phyloP scores from a whole-genome alignment of 1,140 invertebrate species.

The Apis mellifera region DNA sequence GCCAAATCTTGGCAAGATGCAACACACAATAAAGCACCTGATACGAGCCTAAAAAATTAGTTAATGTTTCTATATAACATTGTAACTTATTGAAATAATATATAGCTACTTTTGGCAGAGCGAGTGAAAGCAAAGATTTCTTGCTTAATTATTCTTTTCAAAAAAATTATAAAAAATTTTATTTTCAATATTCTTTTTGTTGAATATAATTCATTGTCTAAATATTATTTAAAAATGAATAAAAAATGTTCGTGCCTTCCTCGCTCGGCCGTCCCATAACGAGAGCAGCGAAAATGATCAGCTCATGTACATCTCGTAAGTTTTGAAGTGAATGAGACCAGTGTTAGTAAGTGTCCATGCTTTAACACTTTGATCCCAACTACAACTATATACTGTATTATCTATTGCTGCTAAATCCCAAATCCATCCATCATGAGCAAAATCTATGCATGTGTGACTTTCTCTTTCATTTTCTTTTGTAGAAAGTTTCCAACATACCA shows the following conservation, averaged over 20 bases:
- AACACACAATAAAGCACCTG: conserved; percentile 70
- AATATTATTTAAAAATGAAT: conserved; percentile 13
- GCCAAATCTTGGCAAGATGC: conserved; percentile 66
- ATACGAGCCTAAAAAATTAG: conserved; percentile 57
- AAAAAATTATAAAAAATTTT: not conserved
- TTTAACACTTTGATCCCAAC: conserved; percentile 75
- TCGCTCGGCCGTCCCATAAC: conserved; percentile 38
- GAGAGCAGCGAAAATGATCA: conserved; percentile 34
- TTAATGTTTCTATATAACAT: conserved; percentile 11
- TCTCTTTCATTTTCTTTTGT: conserved; percentile 44
- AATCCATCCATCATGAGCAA: conserved; percentile 78
- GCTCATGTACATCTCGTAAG: conserved; percentile 68
- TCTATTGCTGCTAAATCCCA: conserved; percentile 74
- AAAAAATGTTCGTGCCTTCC: conserved; percentile 33
- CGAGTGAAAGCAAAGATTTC: conserved; percentile 35
- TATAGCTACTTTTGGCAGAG: conserved; percentile 24
- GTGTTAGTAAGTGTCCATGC: conserved; percentile 68
- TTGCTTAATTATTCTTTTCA: not conserved
- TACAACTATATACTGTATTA: conserved; percentile 75
- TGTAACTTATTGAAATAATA: not conserved
- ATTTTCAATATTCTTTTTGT: not conserved
- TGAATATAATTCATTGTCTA: not conserved
- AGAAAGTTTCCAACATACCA: conserved; percentile 69
- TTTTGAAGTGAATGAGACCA: conserved; percentile 63
- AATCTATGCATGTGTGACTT: conserved; percentile 37